Conservation (phyloP, 1,140 invertebrate species). For the Sesamia nonagrioides region DNA sequence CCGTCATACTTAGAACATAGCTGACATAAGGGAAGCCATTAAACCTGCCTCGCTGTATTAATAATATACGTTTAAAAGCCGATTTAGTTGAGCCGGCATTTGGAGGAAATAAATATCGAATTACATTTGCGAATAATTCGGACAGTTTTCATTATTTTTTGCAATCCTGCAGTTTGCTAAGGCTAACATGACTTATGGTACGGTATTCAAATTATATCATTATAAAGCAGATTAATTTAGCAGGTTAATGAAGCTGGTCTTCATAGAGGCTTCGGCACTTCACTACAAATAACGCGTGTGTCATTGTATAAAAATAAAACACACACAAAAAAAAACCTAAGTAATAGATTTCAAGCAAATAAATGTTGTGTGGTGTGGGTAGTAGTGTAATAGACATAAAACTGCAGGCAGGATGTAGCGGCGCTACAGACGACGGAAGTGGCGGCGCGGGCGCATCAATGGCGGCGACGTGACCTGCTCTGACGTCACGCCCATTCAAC, state of each 20-base stretch:
- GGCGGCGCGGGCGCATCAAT: constrained; percentile 68
- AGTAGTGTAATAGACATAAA: constrained; percentile 57
- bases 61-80: constrained; percentile 51
- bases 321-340: constrained; percentile 2
- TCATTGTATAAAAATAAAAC: neutral
- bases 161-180: neutral
- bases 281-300: neutral
- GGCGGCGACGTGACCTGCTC: constrained; percentile 63
- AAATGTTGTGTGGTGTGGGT: constrained; percentile 48
- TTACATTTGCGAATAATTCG: constrained; percentile 21
- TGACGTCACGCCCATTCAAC: constrained; percentile 59
- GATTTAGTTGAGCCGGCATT: constrained; percentile 51
- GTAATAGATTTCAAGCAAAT: constrained; percentile 40
- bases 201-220: neutral
- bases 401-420: constrained; percentile 74
- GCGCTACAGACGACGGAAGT: constrained; percentile 74
- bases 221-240: neutral
- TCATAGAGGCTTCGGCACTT: neutral
- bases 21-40: constrained; percentile 74
- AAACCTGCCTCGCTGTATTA: constrained; percentile 59
- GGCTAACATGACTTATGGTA: neutral
- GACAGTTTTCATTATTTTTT: neutral
- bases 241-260: neutral
- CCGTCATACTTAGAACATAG: constrained; percentile 63
- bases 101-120: constrained; percentile 47